Evolutionary conservation across 2,113 vertebrate genomes (phyloP).

Genomic region (Eulemur rufifrons): DNA sequence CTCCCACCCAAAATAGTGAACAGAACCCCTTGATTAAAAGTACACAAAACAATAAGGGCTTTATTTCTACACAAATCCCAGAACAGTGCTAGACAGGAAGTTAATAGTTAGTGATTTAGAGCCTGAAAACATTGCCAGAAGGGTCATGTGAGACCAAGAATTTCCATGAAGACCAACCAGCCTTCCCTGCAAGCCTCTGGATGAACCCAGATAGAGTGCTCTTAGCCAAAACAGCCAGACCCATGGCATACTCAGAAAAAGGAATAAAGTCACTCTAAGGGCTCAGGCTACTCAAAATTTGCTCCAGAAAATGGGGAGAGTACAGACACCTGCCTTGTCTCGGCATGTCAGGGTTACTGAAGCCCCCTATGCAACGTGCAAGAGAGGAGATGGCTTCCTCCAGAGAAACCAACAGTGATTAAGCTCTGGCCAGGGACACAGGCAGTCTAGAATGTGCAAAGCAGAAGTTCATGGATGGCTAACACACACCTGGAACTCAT

Average conservation of each 20-base stretch:
- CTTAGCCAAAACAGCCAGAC: neutral
- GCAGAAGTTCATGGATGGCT: neutral
- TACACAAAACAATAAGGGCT: neutral
- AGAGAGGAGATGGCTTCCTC: neutral
- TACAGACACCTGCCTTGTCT: neutral
- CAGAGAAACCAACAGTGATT: too few species aligned
- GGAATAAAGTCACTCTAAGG: neutral
- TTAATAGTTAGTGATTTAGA: neutral
- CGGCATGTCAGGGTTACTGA: neutral
- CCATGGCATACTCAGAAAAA: neutral
- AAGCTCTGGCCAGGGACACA: neutral
- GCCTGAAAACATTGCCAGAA: neutral
- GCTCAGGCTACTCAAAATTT: neutral
- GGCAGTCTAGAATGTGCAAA: too few species aligned
- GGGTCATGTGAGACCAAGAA: neutral
- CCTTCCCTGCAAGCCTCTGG: neutral
- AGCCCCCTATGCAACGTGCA: neutral
- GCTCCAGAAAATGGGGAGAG: neutral
- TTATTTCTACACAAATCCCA: neutral
- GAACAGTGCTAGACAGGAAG: neutral
- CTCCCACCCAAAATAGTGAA: neutral
- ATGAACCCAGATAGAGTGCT: neutral
- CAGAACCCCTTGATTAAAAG: neutral
- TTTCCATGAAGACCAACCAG: neutral
- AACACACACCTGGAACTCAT: neutral